Base-by-base conservation (phyloP, 2,797 vertebrate species). In the Scyliorhinus canicula region DNA sequence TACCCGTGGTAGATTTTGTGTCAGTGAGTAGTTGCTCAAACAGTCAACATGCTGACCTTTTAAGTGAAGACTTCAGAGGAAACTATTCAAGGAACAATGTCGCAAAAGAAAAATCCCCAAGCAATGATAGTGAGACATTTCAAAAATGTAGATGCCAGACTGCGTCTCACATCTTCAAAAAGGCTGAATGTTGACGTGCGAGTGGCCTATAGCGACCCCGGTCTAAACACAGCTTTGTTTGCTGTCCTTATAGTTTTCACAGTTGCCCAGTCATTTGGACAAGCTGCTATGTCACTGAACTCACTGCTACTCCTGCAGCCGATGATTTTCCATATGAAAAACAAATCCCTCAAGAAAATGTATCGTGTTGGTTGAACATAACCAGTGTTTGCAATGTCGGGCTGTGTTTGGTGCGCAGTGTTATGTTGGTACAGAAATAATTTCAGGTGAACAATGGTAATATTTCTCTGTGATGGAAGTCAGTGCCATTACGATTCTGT, bases 61-160 rank as follows among this genome's bases (percentile, higher is more conserved):
- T 35, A 16, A 57, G 21, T 82, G 44, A 5, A 82, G 85, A 4
- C 31, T 88, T 57, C 85, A 88, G 85, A 35, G 85, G 85, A 57
- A 57, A 88, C 52, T 88, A 88, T 88, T 57, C 31, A n/a, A 88
- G 31, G 28, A 88, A 21, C 85, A 21, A 60, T 19, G 35, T 60
- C 26, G 52, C 52, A 31, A 57, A 57, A 57, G 16, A 88, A 86
- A 88, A 88, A 52, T 47, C 85, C 85, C 85, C 57, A 16, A n/a
- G 52, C 52, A 35, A n/a, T 57, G 55, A n/a, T n/a, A n/a, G 52
- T 35, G 85, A 88, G 85, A 88, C 85, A 88, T 88, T 88, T 88
- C 52, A 88, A 88, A 88, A 57, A 88, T 88, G 85, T 88, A 35
- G 5, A 60, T 88, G 85, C 14, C 85, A 19, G 85, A 5, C 52